phyloP scores from a whole-genome alignment of 2,113 vertebrate genomes.

The Zeus faber region DNA sequence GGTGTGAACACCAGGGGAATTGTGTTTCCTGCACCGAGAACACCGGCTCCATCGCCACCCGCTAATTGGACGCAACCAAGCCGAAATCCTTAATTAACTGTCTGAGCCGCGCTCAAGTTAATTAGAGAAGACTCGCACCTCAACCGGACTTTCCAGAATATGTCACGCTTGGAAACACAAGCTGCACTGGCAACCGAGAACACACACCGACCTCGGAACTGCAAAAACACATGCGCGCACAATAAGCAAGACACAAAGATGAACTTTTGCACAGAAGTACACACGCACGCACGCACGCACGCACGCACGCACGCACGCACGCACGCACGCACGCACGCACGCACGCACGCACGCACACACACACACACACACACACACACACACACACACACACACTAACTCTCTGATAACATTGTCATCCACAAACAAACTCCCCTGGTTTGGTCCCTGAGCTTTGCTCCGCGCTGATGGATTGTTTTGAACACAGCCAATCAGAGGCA shows the following conservation, averaged over 20 bases:
- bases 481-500: constrained; percentile 45
- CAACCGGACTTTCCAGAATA: constrained; percentile 72
- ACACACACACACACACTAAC: too few species aligned
- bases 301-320: too few species aligned
- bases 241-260: not conserved
- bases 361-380: too few species aligned
- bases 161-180: constrained; percentile 73
- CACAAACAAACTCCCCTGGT: too few species aligned
- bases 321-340: too few species aligned
- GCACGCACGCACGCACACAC: too few species aligned
- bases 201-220: too few species aligned
- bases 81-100: constrained; percentile 85
- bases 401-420: too few species aligned
- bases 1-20: constrained; percentile 59
- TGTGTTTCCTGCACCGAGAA: constrained; percentile 61
- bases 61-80: constrained; percentile 80
- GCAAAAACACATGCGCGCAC: constrained; percentile 2
- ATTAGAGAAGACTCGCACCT: constrained; percentile 78
- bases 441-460: too few species aligned
- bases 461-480: too few species aligned
- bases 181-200: constrained; percentile 19
- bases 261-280: too few species aligned
- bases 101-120: constrained; percentile 78
- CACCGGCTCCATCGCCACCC: constrained; percentile 66
- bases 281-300: too few species aligned